Percentiles rank a stretch among this genome's conserved stretches.
phyloP scores from a whole-genome alignment of 2,888 invertebrate species.

The Eilema caniola region DNA sequence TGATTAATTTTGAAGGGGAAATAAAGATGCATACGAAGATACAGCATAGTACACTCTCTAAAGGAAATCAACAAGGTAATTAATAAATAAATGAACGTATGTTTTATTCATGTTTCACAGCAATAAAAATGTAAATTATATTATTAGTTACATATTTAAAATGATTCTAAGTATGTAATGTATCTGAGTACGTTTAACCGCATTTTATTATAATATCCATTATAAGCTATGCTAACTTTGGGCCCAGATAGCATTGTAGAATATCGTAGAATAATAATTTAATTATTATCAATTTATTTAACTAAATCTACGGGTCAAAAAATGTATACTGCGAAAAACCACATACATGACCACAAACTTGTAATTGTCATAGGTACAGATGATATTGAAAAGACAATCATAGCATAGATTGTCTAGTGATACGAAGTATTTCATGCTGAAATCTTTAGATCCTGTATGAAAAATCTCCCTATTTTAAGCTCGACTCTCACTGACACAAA shows the following conservation, averaged over 20 bases:
- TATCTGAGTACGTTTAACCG: too few relatives aligned
- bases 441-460: background rate
- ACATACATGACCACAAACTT: too few relatives aligned
- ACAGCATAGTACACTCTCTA: background rate
- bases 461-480: slow-evolving; percentile 2
- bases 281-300: too few relatives aligned
- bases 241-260: too few relatives aligned
- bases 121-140: background rate
- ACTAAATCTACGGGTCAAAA: too few relatives aligned
- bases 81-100: background rate
- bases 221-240: too few relatives aligned
- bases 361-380: too few relatives aligned
- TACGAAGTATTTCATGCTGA: background rate
- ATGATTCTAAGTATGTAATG: too few relatives aligned
- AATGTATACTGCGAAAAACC: too few relatives aligned
- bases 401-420: background rate
- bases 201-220: too few relatives aligned
- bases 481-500: slow-evolving; percentile 10
- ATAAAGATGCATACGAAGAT: background rate
- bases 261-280: too few relatives aligned
- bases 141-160: background rate
- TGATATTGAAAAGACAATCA: too few relatives aligned
- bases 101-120: background rate
- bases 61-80: slow-evolving; percentile 13
- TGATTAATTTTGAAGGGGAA: background rate